Evolutionary conservation across 1,140 invertebrate species (phyloP), one percentile per base, ranked within the genome.

Genomic region (Yoshiicerus persimilis): DNA sequence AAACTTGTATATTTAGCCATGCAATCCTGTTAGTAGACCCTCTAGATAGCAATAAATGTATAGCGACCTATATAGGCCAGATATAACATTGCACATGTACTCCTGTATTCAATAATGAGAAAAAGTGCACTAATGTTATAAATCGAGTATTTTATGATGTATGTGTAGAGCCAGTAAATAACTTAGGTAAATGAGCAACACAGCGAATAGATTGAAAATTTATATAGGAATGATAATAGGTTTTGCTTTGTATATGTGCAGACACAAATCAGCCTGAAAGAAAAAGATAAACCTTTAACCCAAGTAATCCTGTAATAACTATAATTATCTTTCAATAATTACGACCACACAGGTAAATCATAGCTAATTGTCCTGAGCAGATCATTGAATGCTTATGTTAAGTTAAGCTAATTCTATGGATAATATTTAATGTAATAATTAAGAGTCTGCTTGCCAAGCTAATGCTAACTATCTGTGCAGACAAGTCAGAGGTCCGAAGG

Each of bases 381-480:
- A 38, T 80, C 32, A n/a, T 80, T 80, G 27, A 80, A 36, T 80
- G 75, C 75, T 36, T 80, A 80, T 80, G 75, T 36, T 80, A 80
- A 80, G 75, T 80, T 38, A 16, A 2, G 27, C n/a, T 80, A 80
- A 80, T 80, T 80, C 75, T 38, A 38, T 23, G 75, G 20, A 80
- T 38, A 36, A 80, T 80, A 80, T 80, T 80, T 80, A 80, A 80
- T 80, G 75, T 80, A 36, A 80, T 80, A 80, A 80, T 80, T 80
- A 80, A 80, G 34, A 80, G 27, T 32, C 66, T 56, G 47, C 2
- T 47, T 11, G 2, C 11, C 13, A 16, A n/a, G 47, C 47, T n/a
- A 20, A 56, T 3, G 39, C 9, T 4, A 41, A 41, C 2, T 41
- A 41, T 13, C 4, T 20, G n/a, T 1, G 1, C 13, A 56, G 16